Base-by-base conservation (phyloP, 2,888 invertebrate genomes). In the Pterostichus niger region DNA sequence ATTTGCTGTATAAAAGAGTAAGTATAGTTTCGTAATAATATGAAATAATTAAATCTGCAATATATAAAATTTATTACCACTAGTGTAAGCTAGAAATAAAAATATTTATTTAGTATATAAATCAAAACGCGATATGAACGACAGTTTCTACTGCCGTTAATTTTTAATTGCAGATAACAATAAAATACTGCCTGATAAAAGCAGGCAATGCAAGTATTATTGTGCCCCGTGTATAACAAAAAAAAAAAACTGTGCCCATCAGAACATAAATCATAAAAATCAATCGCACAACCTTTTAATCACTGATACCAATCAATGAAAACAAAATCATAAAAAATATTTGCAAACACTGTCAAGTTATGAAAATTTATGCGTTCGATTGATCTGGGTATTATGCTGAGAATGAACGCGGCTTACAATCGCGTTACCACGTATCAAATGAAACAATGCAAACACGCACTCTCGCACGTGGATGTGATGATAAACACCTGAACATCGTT, bases 261-360 rank as follows among this genome's bases (percentile, higher is more conserved):
- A 49, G 49, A 11, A 11, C 64, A 64, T 64, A 11, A 64, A 64
- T 64, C 33, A 64, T 33, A 64, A 64, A 64, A 64, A 64, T 64
- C 64, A 64, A 64, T 64, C 35, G 33, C 33, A 31, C 11, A 64
- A 64, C n/a, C 33, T 64, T 64, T 35, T 64, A 64, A 64, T 64
- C 64, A 64, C 33, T 33, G 64, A 35, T 64, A 33, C 31, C 64
- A 11, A 49, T 49, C 49, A 64, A 24, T 59, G 59, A 24, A 59
- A 59, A 64, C 64, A 64, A 64, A 64, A 64, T n/a, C 33, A 73
- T 46, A 44, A 71, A 71, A 73, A 73, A 73, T 73, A 73, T 73
- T 64, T 24, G 44, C 73, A 73, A 17, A 40, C 11, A 73, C 40
- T 73, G 73, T 73, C 73, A 73, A 73, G 73, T 73, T 73, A 73